Percentiles rank a stretch among this genome's conserved stretches.
Conservation (phyloP, 2,113 vertebrate genomes). For the Conger conger region DNA sequence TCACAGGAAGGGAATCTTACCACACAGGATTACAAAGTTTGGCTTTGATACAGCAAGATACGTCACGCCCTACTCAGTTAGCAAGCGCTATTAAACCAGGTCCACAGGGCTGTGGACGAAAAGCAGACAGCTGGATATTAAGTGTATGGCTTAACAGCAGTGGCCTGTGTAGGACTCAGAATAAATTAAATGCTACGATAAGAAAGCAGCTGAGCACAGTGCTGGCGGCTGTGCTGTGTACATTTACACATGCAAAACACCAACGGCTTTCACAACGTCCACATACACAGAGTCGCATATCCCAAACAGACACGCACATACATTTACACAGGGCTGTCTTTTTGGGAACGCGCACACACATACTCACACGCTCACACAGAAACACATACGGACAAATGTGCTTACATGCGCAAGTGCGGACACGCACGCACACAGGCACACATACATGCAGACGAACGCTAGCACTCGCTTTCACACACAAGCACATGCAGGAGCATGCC, state of each 20-base stretch:
- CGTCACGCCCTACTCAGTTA: neutral
- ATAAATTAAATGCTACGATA: neutral
- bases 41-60: neutral
- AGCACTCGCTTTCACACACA: slow-evolving; percentile 11
- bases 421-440: slow-evolving; percentile 3
- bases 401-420: neutral
- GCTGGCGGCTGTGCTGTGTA: neutral
- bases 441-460: neutral
- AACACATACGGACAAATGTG: neutral
- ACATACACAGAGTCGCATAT: neutral
- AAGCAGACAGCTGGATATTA: neutral
- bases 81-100: neutral
- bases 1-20: neutral
- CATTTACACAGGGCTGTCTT: slow-evolving; percentile 24
- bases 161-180: neutral
- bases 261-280: neutral
- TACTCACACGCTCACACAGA: neutral
- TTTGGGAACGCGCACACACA: slow-evolving; percentile 29
- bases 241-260: neutral
- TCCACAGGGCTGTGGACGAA: neutral
- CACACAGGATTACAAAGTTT: neutral
- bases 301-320: neutral
- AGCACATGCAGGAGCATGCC: no score
- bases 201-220: neutral
- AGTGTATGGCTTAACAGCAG: neutral